Base-by-base conservation (phyloP, 2,888 invertebrate species). In the Julus scanicus region DNA sequence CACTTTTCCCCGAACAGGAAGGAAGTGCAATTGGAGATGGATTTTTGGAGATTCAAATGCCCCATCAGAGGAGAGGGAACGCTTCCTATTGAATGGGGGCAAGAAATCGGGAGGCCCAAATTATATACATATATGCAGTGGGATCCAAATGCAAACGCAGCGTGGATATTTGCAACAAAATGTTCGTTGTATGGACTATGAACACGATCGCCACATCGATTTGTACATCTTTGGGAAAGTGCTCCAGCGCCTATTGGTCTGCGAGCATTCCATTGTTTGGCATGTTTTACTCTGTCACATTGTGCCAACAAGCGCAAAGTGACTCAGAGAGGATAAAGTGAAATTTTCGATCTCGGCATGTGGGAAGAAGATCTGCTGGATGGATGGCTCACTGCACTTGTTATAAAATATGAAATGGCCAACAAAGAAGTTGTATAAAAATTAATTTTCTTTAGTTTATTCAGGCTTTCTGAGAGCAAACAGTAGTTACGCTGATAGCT, bases 11-110 rank as follows among this genome's bases (percentile, higher is more conserved):
- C 71, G 71, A 71, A 71, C 71, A 71, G 71, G 71, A 71, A 71
- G 71, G 71, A 71, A 71, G 71, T 71, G 71, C 71, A 71, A 71
- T 71, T 71, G 71, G 71, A 71, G 71, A 71, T 71, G 71, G 71
- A 71, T 71, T 71, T 63, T 71, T 71, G 71, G 71, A 71, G 71
- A 71, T 71, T 9, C 71, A 71, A 71, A 71, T n/a, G 29, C 71
- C 71, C 71, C 71, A 71, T 71, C 71, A 71, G 71, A 71, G 71
- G 71, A 71, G 71, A 71, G 71, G 71, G 71, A 71, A 71, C 9
- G 71, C 71, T 71, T 20, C 71, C 71, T 71, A 29, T 20, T 71
- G 29, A 71, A 29, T 20, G 71, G 20, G 71, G 20, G n/a, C 63
- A 71, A 71, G 71, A 29, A 20, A 5, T 44, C 71, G 9, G 20